Conservation (phyloP, 2,797 vertebrate genomes). For the Enteromius afrohamiltoni region DNA sequence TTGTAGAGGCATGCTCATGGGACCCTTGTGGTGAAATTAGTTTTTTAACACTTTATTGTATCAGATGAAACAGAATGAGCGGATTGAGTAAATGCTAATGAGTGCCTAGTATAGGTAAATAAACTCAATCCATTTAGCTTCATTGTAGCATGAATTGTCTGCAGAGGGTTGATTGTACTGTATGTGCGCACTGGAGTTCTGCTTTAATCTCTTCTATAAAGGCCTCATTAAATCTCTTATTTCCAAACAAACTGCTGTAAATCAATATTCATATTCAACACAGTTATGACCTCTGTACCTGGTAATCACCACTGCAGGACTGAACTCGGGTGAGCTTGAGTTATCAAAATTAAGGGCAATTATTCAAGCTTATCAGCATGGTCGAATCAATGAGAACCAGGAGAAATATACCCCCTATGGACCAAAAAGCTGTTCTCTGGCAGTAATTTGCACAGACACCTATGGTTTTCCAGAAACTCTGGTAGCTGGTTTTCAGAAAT, state of each 20-base stretch:
- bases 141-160: constrained; percentile 23
- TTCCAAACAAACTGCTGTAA: constrained; percentile 43
- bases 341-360: constrained; percentile 40
- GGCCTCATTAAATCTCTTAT: constrained; percentile 34
- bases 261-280: constrained; percentile 33
- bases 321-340: constrained; percentile 18
- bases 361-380: constrained; percentile 36
- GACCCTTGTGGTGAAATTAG: constrained; percentile 59
- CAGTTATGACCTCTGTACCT: constrained; percentile 24
- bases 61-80: constrained; percentile 46
- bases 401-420: constrained; percentile 10
- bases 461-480: constrained; percentile 18
- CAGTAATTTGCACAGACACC: constrained; percentile 28
- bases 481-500: neutral
- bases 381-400: constrained; percentile 23
- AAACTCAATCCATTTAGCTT: constrained; percentile 35
- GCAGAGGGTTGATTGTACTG: constrained; percentile 11
- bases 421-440: neutral
- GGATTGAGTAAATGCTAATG: constrained; percentile 34
- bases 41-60: constrained; percentile 56
- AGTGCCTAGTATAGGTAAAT: constrained; percentile 25
- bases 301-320: constrained; percentile 28
- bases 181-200: constrained; percentile 24
- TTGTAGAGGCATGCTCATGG: constrained; percentile 61
- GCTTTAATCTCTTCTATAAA: constrained; percentile 19